Percentiles rank a stretch among this genome's conserved stretches.
phyloP scores from a whole-genome alignment of 2,888 invertebrate species.

The Romanomermis culicivorax region DNA sequence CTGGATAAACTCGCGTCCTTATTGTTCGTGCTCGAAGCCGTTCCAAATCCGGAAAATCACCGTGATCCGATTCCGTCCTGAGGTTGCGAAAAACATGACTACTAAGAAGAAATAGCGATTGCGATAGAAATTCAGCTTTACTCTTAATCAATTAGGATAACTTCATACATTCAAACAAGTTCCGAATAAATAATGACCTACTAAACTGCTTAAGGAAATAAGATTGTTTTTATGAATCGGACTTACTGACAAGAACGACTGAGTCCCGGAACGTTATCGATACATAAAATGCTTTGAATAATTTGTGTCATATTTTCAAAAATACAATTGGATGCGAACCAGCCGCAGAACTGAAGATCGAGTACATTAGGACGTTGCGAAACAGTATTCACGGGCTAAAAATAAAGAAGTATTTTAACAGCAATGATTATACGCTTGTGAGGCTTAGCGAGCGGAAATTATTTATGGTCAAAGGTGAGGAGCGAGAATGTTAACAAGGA shows the following conservation, averaged over 20 bases:
- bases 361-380: slow-evolving; percentile 17
- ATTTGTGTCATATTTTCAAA: slow-evolving; percentile 6
- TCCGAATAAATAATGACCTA: too few species aligned
- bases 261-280: slow-evolving; percentile 6
- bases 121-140: too few species aligned
- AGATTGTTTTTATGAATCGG: too few species aligned
- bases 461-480: too few species aligned
- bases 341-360: slow-evolving; percentile 28
- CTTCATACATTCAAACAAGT: too few species aligned
- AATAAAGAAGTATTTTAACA: not conserved
- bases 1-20: too few species aligned
- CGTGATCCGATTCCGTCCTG: not conserved
- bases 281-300: slow-evolving; percentile 4
- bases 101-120: too few species aligned
- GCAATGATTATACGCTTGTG: too few species aligned
- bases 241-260: slow-evolving; percentile 5
- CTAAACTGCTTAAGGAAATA: too few species aligned
- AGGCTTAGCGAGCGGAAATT: too few species aligned
- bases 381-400: not conserved
- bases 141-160: too few species aligned
- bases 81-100: not conserved
- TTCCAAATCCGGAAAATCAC: slow-evolving; percentile 1
- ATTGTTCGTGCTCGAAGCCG: not conserved
- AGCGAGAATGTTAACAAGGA: too few species aligned
- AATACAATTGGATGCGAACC: slow-evolving; percentile 29